Percentiles rank a stretch among this genome's conserved stretches.
These are phyloP conservation scores for Timema cristinae DNA, from an alignment of 2,888 invertebrate genomes.

Conservation along the genomic window DNA sequence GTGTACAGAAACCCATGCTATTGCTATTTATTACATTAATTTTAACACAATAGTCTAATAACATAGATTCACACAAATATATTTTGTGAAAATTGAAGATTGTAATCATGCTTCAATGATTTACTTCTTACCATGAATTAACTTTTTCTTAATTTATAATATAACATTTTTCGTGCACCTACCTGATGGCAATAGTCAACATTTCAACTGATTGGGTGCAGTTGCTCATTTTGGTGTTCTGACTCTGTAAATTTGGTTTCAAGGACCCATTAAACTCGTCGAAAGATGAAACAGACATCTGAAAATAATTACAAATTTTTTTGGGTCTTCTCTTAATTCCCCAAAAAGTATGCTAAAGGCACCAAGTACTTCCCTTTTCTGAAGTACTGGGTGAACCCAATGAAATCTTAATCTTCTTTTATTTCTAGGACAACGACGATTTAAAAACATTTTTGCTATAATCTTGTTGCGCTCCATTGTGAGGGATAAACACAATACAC, in stretches of 20 bases:
- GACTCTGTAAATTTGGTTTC: not conserved
- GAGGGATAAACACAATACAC: no score
- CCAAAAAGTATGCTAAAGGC: not conserved
- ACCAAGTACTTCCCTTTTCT: conserved; percentile 6
- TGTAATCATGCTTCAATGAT: no score
- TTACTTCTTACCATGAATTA: no score
- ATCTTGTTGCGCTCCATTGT: not conserved
- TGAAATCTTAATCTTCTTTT: conserved; percentile 2
- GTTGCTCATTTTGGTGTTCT: conserved; percentile 12
- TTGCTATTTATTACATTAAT: no score
- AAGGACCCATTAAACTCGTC: not conserved
- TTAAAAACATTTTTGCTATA: not conserved
- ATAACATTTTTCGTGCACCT: not conserved
- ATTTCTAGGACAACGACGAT: conserved; percentile 1
- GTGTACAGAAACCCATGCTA: no score
- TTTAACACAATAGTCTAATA: no score
- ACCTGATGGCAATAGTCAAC: conserved; percentile 6
- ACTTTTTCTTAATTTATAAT: no score
- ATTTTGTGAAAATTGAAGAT: no score
- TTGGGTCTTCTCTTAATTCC: conserved; percentile 1
- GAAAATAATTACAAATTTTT: conserved; percentile 8
- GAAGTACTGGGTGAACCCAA: not conserved
- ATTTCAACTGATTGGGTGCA: no score
- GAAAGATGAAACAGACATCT: conserved; percentile 1
- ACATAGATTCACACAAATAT: no score